phyloP scores from a whole-genome alignment of 2,113 vertebrate genomes.

The Suncus etruscus region DNA sequence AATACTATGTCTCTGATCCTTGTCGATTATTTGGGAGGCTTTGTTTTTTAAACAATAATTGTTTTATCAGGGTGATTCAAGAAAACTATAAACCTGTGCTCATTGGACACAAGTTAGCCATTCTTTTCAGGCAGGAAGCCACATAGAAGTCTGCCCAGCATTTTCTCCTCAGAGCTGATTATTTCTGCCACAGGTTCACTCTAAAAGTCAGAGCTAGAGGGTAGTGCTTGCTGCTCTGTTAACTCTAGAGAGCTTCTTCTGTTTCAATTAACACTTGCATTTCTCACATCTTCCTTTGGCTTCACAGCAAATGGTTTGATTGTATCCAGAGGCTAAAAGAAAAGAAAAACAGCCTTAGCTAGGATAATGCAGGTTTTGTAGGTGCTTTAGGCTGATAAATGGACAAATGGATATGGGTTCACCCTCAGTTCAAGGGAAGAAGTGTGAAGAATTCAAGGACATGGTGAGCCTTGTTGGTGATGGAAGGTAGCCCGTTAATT shows the following conservation, averaged over 20 bases:
- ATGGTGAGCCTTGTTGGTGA: not conserved
- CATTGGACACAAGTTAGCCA: not conserved
- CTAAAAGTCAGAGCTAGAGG: not conserved
- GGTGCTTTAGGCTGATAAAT: not conserved
- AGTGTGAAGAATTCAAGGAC: not conserved
- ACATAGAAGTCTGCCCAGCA: rapidly evolving
- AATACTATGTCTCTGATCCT: no score
- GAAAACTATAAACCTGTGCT: not conserved
- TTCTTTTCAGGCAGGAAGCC: not conserved
- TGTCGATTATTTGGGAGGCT: not conserved
- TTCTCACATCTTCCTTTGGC: slow-evolving; percentile 27
- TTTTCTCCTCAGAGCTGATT: not conserved
- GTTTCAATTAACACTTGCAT: not conserved
- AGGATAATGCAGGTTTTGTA: not conserved
- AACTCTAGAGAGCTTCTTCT: not conserved
- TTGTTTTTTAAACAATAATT: not conserved
- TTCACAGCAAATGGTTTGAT: not conserved
- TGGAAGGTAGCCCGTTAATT: not conserved
- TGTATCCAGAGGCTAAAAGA: slow-evolving; percentile 11
- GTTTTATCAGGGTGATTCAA: not conserved
- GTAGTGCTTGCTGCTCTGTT: not conserved
- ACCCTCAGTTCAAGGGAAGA: not conserved
- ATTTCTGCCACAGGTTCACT: not conserved
- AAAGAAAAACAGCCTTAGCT: not conserved
- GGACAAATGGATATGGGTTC: not conserved